Conservation (phyloP, 2,113 vertebrate species). For the Coptodon rendalli region DNA sequence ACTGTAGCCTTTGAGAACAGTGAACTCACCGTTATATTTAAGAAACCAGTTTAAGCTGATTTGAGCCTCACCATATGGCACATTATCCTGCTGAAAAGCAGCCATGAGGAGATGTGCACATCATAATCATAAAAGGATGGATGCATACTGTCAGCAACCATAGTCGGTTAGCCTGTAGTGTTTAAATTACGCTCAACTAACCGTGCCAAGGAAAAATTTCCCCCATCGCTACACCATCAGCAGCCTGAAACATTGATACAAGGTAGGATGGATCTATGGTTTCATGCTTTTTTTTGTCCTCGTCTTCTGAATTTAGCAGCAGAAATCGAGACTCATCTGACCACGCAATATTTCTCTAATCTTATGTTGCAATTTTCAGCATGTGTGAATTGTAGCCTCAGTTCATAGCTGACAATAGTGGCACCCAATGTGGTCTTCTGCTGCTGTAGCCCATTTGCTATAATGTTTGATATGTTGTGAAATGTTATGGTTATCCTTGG, state of each 20-base stretch:
- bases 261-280: not conserved
- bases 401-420: not conserved
- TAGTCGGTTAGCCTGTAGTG: not conserved
- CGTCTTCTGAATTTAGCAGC: not conserved
- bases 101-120: not conserved
- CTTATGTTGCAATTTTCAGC: not conserved
- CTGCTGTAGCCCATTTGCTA: not conserved
- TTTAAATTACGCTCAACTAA: not conserved
- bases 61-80: not conserved
- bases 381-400: not conserved
- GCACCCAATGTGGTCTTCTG: not conserved
- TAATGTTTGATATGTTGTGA: not conserved
- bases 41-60: not conserved
- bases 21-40: not conserved
- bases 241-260: not conserved
- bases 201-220: not conserved
- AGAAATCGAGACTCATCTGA: not conserved
- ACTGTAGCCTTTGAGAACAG: not conserved
- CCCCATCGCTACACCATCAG: not conserved
- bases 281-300: not conserved
- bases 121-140: not conserved
- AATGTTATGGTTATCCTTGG: not conserved
- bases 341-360: not conserved
- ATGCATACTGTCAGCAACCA: not conserved
- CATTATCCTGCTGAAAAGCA: not conserved